phyloP scores from a whole-genome alignment of 2,888 invertebrate species.

The Tenthredo mesomela region DNA sequence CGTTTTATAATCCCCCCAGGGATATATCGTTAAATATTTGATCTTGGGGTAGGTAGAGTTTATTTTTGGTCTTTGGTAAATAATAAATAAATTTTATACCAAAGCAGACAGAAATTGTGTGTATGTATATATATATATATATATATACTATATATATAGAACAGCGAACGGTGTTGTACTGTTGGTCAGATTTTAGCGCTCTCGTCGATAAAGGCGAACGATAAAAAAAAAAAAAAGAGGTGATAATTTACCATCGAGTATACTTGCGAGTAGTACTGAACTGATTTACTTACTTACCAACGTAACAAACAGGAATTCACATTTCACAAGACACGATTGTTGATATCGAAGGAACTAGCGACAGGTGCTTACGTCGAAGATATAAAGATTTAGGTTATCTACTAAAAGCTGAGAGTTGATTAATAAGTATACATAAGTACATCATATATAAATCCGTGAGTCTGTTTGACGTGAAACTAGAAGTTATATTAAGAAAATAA shows the following conservation, averaged over 20 bases:
- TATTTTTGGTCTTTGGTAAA: slow-evolving; percentile 13
- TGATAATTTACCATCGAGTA: background rate
- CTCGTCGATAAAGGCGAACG: background rate
- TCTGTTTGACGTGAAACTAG: slow-evolving; percentile 42
- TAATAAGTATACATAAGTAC: background rate
- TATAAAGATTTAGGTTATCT: slow-evolving; percentile 8
- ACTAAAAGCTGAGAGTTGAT: background rate
- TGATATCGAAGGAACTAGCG: slow-evolving; percentile 11
- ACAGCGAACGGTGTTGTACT: background rate
- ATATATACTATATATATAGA: background rate
- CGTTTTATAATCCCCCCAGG: background rate
- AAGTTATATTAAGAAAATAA: background rate
- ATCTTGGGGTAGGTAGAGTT: background rate
- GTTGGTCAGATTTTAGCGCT: background rate
- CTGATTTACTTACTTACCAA: background rate
- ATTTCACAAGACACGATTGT: slow-evolving; percentile 1
- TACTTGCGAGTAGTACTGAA: background rate
- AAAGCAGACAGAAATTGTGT: slow-evolving; percentile 26
- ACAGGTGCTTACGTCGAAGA: slow-evolving; percentile 12
- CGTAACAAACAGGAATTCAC: background rate
- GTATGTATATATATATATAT: background rate
- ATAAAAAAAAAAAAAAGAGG: background rate
- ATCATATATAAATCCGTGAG: background rate
- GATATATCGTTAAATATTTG: background rate
- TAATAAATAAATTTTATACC: slow-evolving; percentile 62